Conservation (phyloP, 1,140 invertebrate species). For the Oedothorax gibbosus region DNA sequence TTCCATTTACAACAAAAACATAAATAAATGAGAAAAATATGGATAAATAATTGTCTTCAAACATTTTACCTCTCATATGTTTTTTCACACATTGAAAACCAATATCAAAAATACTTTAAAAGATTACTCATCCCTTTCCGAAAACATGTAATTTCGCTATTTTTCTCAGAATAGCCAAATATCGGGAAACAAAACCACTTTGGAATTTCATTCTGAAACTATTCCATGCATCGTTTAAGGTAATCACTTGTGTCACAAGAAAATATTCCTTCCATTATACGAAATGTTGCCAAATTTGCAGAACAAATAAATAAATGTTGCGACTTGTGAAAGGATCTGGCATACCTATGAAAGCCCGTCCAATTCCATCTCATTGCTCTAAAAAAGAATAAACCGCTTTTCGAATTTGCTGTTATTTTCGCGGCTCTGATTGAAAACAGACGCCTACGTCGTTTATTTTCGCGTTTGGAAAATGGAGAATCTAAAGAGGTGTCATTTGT, state of each 20-base stretch:
- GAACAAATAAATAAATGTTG: constrained; percentile 30
- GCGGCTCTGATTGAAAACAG: constrained; percentile 36
- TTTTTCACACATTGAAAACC: constrained; percentile 1
- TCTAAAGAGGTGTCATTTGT: constrained; percentile 11
- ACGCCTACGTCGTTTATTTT: constrained; percentile 35
- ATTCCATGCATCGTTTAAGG: constrained; percentile 21
- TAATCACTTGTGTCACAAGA: constrained; percentile 42
- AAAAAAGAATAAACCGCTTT: constrained; percentile 27
- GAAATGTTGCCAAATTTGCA: constrained; percentile 9
- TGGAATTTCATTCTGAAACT: constrained; percentile 10
- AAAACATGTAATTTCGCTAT: background rate
- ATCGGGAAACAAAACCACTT: constrained; percentile 11
- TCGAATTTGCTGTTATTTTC: constrained; percentile 34
- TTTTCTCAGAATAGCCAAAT: background rate
- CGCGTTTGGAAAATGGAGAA: background rate
- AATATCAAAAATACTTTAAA: background rate
- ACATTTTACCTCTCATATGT: background rate
- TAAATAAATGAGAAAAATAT: background rate
- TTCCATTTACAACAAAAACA: too few relatives aligned
- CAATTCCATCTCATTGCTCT: background rate
- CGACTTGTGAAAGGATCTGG: background rate
- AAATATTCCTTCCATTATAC: constrained; percentile 24
- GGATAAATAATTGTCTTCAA: background rate
- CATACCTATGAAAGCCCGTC: background rate
- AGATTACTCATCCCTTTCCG: background rate